Evolutionary conservation across 2,113 vertebrate genomes (phyloP).

Genomic region (Tenebrosternarchus preto): DNA sequence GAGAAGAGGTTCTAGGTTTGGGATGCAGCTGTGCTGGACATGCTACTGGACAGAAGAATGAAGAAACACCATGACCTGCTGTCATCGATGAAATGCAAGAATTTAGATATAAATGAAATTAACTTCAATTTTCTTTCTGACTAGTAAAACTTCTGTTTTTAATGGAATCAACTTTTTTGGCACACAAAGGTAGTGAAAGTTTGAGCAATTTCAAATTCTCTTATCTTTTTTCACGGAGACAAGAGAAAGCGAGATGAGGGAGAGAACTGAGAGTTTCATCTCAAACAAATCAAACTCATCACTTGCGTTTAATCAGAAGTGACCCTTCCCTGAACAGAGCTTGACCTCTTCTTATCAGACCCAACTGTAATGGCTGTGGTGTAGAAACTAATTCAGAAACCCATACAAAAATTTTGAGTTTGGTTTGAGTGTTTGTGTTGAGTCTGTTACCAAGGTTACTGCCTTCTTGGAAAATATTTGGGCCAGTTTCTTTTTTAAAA

Average conservation of each 20-base stretch:
- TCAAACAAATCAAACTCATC: background rate
- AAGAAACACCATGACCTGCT: no score
- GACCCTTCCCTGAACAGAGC: background rate
- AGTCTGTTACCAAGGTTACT: background rate
- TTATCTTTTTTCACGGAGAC: background rate
- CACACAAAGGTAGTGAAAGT: background rate
- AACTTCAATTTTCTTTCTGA: background rate
- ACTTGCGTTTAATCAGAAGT: background rate
- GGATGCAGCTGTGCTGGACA: no score
- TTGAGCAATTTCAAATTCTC: background rate
- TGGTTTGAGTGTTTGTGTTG: background rate
- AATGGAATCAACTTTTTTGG: background rate
- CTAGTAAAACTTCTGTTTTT: background rate
- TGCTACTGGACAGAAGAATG: no score
- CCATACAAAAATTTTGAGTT: no score
- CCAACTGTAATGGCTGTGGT: constrained; percentile 5
- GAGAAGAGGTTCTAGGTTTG: no score
- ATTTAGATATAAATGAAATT: background rate
- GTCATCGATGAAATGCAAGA: background rate
- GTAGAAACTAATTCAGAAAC: background rate
- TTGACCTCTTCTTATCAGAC: background rate
- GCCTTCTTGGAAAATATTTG: background rate
- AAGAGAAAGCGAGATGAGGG: background rate
- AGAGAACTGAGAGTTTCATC: background rate
- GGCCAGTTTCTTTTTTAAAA: no score